Evolutionary conservation across 2,113 vertebrate genomes (phyloP).

Genomic region (Mastomys coucha): DNA sequence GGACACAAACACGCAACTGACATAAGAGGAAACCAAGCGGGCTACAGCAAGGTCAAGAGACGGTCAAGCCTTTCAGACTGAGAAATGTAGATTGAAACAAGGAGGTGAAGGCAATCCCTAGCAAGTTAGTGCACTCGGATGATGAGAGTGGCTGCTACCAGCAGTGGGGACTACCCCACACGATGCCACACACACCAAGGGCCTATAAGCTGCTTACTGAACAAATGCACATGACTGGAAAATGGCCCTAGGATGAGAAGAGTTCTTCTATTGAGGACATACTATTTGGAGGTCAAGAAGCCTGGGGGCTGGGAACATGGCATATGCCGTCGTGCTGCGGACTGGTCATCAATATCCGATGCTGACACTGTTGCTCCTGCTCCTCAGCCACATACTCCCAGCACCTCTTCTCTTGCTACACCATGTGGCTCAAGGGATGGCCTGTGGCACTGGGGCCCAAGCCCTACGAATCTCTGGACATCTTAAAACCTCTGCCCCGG

Average conservation of each 20-base stretch:
- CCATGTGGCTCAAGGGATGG: background rate
- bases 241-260: background rate
- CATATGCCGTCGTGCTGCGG: background rate
- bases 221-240: background rate
- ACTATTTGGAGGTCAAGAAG: background rate
- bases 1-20: background rate
- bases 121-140: background rate
- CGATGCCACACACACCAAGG: background rate
- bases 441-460: background rate
- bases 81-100: conserved; percentile 1
- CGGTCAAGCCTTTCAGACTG: background rate
- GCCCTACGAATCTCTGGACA: background rate
- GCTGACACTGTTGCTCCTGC: background rate
- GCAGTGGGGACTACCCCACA: background rate
- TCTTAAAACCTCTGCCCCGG: background rate
- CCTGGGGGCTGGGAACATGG: background rate
- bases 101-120: background rate
- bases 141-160: background rate
- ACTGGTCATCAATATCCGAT: background rate
- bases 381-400: background rate
- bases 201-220: background rate
- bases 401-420: background rate
- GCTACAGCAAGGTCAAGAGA: background rate
- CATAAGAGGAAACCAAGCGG: background rate
- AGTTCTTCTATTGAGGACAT: background rate